Base-by-base conservation (phyloP, 2,888 invertebrate species). In the Lagria hirta region DNA sequence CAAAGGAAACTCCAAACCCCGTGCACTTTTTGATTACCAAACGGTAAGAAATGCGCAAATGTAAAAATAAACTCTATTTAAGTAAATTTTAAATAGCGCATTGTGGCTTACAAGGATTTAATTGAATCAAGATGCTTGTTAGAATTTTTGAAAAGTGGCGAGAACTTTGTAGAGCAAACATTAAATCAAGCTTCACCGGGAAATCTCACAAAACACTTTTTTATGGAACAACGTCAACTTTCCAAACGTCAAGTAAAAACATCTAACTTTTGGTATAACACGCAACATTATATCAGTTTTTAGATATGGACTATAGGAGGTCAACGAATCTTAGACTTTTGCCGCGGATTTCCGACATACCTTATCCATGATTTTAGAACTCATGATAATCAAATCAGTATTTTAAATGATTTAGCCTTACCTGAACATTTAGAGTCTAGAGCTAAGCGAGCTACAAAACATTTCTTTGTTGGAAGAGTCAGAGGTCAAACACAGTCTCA, bases 401-500 rank as follows among this genome's bases (percentile, higher is more conserved):
- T 43, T 64, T 63, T 40, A 52, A 51, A 17, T 64, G 76, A 29
- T 77, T n/a, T n/a, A n/a, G 79, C n/a, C n/a, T 6, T 10, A 3
- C 3, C 12, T 13, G 27, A 37, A 7, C 11, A 32, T 15, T 13
- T 2, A 7, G 8, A 22, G 7, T 8, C 32, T 34, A 50, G 60
- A 29, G 37, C 8, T 43, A 61, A 55, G 55, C 52, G 70, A 14
- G 54, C 63, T n/a, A 60, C 63, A 6, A 55, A 58, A 33, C 60
- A 63, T 34, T 65, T 60, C 41, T 66, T 65, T 35, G 55, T 55
- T 20, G 68, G 76, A 24, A 78, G 80, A 12, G 72, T 78, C 57
- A 73, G 85, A 32, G 88, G 88, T 2, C 90, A 90, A 69, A 88
- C 89, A 0, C 90, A 90, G 66, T 88, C 88, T 2, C 90, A 90